These are phyloP conservation scores for Amiota communis DNA, from an alignment of 2,888 invertebrate genomes.

Conservation along the genomic window DNA sequence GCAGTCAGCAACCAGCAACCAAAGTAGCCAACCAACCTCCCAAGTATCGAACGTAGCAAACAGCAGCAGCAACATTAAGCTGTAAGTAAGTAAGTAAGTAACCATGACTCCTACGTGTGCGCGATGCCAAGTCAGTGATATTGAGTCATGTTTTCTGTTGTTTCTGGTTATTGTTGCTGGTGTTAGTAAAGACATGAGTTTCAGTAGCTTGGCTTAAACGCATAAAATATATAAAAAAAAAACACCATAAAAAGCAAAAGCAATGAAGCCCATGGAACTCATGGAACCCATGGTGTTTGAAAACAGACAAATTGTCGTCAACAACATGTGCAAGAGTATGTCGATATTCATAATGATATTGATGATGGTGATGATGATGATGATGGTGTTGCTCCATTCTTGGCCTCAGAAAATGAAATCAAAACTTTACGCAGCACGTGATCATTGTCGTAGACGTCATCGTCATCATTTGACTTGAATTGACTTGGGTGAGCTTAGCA, in stretches of 20 bases:
- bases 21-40: slow-evolving; percentile 1
- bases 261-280: slow-evolving; percentile 6
- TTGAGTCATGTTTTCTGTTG: not conserved
- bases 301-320: slow-evolving; percentile 19
- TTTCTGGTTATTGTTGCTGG: too few species aligned
- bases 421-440: slow-evolving; percentile 32
- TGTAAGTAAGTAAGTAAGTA: not conserved
- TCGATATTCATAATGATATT: too few species aligned
- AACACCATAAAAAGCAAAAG: not conserved
- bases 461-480: too few species aligned
- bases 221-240: not conserved
- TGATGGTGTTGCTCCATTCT: not conserved
- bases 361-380: not conserved
- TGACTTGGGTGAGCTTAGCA: too few species aligned
- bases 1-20: slow-evolving; percentile 12
- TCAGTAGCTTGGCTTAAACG: not conserved
- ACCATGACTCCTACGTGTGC: slow-evolving; percentile 23
- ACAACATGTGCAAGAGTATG: not conserved
- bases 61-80: not conserved
- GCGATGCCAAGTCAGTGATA: slow-evolving; percentile 8
- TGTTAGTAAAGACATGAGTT: not conserved
- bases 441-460: not conserved
- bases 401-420: slow-evolving; percentile 15
- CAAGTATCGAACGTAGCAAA: not conserved
- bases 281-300: not conserved